Conservation (phyloP, 2,797 vertebrate species). For the Gymnoscopelus braueri region DNA sequence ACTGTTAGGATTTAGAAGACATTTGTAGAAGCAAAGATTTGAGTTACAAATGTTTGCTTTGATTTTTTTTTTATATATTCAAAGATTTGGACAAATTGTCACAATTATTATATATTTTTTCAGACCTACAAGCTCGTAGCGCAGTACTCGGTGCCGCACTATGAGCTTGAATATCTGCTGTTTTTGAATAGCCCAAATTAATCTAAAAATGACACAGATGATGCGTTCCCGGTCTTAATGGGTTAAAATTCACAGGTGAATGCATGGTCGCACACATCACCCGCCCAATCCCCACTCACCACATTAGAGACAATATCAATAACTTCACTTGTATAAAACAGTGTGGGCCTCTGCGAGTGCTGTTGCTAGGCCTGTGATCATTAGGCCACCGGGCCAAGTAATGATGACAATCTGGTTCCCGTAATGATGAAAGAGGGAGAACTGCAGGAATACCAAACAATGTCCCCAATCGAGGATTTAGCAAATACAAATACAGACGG, state of each 20-base stretch:
- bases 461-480: slow-evolving; percentile 50
- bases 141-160: no score
- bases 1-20: no score
- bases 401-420: slow-evolving; percentile 61
- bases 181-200: no score
- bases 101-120: no score
- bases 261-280: slow-evolving; percentile 48
- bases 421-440: slow-evolving; percentile 60
- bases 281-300: slow-evolving; percentile 54
- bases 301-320: slow-evolving; percentile 80
- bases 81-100: no score
- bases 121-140: no score
- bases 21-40: no score
- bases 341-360: slow-evolving; percentile 64
- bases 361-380: slow-evolving; percentile 67
- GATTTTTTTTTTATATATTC: no score
- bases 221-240: no score
- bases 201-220: no score
- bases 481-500: slow-evolving; percentile 55
- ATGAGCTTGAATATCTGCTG: no score
- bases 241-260: slow-evolving; percentile 80
- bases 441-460: slow-evolving; percentile 44
- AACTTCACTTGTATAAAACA: slow-evolving; percentile 75
- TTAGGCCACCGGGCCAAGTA: slow-evolving; percentile 60
- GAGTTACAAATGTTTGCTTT: no score